Percentiles rank a stretch among this genome's conserved stretches.
phyloP scores from a whole-genome alignment of 1,140 invertebrate genomes.

The Saxidomus purpurata region DNA sequence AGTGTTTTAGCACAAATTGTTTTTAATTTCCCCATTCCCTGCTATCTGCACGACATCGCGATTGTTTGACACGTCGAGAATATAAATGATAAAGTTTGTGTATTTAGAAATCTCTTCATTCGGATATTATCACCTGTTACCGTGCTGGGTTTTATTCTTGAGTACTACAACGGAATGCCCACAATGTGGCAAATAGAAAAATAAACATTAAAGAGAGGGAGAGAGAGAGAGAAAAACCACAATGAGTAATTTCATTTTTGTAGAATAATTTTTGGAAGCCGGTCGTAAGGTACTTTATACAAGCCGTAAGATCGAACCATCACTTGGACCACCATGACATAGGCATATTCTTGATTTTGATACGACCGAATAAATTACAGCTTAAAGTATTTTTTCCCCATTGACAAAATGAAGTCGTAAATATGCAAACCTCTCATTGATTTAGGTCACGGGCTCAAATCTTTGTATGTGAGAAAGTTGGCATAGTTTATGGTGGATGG shows the following conservation, averaged over 20 bases:
- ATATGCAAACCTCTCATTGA: too few species aligned
- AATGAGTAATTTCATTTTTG: slow-evolving; percentile 11
- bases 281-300: too few species aligned
- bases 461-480: too few species aligned
- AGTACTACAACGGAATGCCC: slow-evolving; percentile 1
- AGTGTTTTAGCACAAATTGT: neutral
- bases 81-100: slow-evolving; percentile 49
- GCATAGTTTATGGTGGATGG: too few species aligned
- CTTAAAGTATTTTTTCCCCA: too few species aligned
- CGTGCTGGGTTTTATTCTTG: neutral
- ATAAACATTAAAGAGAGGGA: neutral
- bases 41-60: slow-evolving; percentile 36
- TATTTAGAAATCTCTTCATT: slow-evolving; percentile 50
- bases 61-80: slow-evolving; percentile 29
- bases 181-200: slow-evolving; percentile 29
- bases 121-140: slow-evolving; percentile 44
- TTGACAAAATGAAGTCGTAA: too few species aligned
- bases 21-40: slow-evolving; percentile 43
- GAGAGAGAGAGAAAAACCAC: neutral
- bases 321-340: too few species aligned
- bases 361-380: too few species aligned
- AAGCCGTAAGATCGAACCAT: too few species aligned
- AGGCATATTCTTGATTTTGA: too few species aligned
- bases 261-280: too few species aligned
- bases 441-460: too few species aligned